These are phyloP conservation scores for Myodes glareolus DNA, from an alignment of 2,113 vertebrate genomes.

Conservation along the genomic window DNA sequence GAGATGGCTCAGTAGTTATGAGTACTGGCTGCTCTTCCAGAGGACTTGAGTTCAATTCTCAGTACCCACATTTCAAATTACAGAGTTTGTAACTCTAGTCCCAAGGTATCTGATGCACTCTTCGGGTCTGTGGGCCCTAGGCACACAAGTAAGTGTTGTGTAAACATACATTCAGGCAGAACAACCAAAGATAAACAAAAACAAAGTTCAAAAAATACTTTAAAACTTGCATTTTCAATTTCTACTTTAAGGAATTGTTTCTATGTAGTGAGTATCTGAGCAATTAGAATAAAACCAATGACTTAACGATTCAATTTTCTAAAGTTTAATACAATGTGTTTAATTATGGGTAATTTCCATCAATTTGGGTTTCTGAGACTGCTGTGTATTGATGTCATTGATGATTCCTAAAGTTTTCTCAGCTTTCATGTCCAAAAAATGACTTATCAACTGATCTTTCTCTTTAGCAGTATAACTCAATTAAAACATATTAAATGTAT, in stretches of 20 bases:
- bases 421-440: background rate
- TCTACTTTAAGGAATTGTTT: background rate
- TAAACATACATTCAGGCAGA: background rate
- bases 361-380: background rate
- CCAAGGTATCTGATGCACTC: background rate
- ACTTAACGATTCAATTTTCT: constrained; percentile 5
- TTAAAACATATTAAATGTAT: background rate
- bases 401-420: constrained; percentile 33
- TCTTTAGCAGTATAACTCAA: background rate
- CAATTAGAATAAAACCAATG: constrained; percentile 1
- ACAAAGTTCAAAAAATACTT: background rate
- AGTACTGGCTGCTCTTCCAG: background rate
- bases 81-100: background rate
- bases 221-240: background rate
- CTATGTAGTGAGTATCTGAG: background rate
- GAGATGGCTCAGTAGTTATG: background rate
- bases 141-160: background rate
- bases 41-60: background rate
- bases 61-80: background rate
- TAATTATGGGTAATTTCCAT: background rate
- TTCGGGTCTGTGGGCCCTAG: background rate
- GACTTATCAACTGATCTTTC: background rate
- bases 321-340: background rate
- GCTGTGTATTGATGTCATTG: background rate
- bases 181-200: background rate